Evolutionary conservation across 2,113 vertebrate genomes (phyloP).

Genomic region (Hippocampus comes): DNA sequence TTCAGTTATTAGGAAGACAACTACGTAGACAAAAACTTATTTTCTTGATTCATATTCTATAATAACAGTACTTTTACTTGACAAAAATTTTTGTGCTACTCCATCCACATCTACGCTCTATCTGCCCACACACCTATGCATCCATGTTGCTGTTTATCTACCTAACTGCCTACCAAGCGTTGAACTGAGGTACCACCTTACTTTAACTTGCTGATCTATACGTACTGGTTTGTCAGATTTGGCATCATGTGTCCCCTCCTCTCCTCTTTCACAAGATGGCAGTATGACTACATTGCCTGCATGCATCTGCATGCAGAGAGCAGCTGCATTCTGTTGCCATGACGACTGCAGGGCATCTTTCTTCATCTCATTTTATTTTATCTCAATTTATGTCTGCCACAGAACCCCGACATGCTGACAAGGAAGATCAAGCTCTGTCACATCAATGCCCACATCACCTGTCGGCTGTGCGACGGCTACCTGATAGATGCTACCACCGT

Average conservation of each 20-base stretch:
- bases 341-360: background rate
- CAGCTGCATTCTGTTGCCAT: background rate
- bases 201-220: too few species aligned
- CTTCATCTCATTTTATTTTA: background rate
- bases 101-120: too few species aligned
- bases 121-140: too few species aligned
- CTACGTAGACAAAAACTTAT: too few species aligned
- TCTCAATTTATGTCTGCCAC: background rate
- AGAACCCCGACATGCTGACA: constrained; percentile 99
- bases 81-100: too few species aligned
- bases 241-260: background rate
- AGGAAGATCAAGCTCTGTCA: constrained; percentile 99
- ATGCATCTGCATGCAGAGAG: background rate
- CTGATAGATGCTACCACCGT: constrained; percentile 98
- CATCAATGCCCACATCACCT: constrained; percentile 99
- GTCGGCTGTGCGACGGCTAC: constrained; percentile 96
- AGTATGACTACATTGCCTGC: background rate
- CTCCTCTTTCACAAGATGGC: constrained; percentile 1
- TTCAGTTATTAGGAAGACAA: too few species aligned
- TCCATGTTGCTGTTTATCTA: too few species aligned
- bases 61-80: too few species aligned
- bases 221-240: background rate
- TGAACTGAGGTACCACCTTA: too few species aligned
- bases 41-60: too few species aligned
- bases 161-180: too few species aligned